A percentile compares a stretch with the other conserved stretches of the same genome.
These are phyloP conservation scores for Oreohelix idahoensis DNA, from an alignment of 1,140 invertebrate species.

Conservation along the genomic window DNA sequence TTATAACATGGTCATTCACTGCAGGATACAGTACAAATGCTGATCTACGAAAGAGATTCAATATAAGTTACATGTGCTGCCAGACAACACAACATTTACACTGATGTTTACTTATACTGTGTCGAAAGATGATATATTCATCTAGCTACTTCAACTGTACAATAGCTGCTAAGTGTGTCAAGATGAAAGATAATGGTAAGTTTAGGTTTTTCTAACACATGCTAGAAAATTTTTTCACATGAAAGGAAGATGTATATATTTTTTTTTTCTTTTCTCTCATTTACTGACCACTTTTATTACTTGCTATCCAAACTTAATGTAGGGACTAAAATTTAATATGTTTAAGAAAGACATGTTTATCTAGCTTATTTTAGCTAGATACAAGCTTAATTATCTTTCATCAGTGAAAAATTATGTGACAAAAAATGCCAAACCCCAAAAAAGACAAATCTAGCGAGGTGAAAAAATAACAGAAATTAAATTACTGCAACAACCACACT, in stretches of 20 bases:
- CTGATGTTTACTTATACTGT: background rate
- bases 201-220: background rate
- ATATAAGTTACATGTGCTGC: background rate
- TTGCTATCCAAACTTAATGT: too few species aligned
- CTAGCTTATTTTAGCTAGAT: background rate
- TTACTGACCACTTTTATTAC: background rate
- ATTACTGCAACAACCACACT: background rate
- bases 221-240: background rate
- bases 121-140: background rate
- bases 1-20: background rate
- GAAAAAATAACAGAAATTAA: background rate
- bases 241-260: background rate
- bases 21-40: background rate
- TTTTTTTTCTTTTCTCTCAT: background rate
- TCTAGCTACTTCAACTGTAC: background rate
- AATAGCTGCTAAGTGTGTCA: background rate
- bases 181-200: background rate
- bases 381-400: conserved; percentile 1
- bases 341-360: background rate
- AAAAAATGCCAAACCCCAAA: background rate
- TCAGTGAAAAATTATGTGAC: background rate
- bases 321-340: too few species aligned
- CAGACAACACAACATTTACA: background rate
- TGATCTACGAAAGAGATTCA: background rate
- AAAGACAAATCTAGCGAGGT: background rate